Base-by-base conservation (phyloP, 30 jellyfish, hydroid and myxozoan species). In the Aurelia aurita complex sp. Pacific region DNA sequence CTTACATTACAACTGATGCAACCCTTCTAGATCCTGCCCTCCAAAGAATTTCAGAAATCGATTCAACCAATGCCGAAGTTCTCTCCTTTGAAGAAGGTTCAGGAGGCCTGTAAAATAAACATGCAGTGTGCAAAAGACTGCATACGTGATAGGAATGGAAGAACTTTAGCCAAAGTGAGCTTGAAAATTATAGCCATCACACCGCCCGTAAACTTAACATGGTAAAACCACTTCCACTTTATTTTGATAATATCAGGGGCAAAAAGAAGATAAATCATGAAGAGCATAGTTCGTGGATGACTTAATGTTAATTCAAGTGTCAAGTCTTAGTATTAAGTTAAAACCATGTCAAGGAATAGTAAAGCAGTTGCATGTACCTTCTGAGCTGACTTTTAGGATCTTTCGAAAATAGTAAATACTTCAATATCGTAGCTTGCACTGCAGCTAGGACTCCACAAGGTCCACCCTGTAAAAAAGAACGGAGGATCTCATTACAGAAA, bases 401-500 rank as follows among this genome's bases (percentile, higher is more conserved):
- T 23, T 55, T 77, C 23, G 60, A 42, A 69, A 83, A 90, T 73
- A 90, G 12, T 55, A 84, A 38, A 69, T 76, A 74, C 55, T 80
- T 84, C 55, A 90, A 55, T 14, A 90, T 40, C 2, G 79, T 53
- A 5, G 97, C 97, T 51, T 90, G 97, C 15, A 90, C 91, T 6
- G 92, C 92, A 76, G 97, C 97, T 9, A 90, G 87, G 5, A 90
- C 66, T 8, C 97, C 97, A 73, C 97, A 90, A 19, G 97, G 97
- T 8, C 97, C 97, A 36, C 97, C 97, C 92, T 90, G 9, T 9
- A 67, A 63, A 42, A 10, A 13, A 82, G 67, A 79, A 46, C 36
- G 67, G 42, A 13, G 55, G 32, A 34, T 46, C 14, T 9, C 57
- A 46, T 9, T 40, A 1, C 4, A 40, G 8, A 9, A 40, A 40